Evolutionary conservation across 2,113 vertebrate species (phyloP).

Genomic region (Noctilio leporinus): DNA sequence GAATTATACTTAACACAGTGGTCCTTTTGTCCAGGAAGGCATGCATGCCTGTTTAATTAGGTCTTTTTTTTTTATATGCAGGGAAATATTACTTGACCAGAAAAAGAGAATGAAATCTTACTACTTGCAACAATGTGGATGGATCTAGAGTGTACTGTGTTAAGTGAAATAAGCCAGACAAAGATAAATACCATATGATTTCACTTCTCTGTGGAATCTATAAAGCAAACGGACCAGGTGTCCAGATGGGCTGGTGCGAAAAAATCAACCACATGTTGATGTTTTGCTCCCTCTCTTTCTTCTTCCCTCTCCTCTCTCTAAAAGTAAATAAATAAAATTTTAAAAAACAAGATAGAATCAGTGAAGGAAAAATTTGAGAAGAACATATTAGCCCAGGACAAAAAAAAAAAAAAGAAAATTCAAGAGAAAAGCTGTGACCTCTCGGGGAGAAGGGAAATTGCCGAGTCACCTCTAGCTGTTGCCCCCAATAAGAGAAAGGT

Average conservation of each 20-base stretch:
- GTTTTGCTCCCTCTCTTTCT: too few species aligned
- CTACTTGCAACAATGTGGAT: background rate
- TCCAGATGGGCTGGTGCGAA: too few species aligned
- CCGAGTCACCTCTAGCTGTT: background rate
- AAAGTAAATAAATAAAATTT: too few species aligned
- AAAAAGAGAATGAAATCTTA: background rate
- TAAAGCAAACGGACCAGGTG: background rate
- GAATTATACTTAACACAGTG: too few species aligned
- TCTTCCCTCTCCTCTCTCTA: too few species aligned
- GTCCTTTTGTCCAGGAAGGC: too few species aligned
- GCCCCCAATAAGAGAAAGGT: background rate
- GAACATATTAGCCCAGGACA: conserved; percentile 75
- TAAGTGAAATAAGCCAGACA: background rate
- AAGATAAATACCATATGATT: background rate
- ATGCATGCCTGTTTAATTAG: background rate
- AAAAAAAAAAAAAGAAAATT: too few species aligned
- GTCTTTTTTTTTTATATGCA: background rate
- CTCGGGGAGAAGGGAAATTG: conserved; percentile 26
- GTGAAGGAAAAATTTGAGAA: conserved; percentile 82
- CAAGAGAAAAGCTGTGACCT: background rate
- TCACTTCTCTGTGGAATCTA: background rate
- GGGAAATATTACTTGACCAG: background rate
- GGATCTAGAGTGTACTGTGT: background rate
- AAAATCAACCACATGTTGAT: too few species aligned
- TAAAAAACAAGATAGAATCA: conserved; percentile 87